Evolutionary conservation across 2,797 vertebrate genomes (phyloP).

Genomic region (Botia kubotai): DNA sequence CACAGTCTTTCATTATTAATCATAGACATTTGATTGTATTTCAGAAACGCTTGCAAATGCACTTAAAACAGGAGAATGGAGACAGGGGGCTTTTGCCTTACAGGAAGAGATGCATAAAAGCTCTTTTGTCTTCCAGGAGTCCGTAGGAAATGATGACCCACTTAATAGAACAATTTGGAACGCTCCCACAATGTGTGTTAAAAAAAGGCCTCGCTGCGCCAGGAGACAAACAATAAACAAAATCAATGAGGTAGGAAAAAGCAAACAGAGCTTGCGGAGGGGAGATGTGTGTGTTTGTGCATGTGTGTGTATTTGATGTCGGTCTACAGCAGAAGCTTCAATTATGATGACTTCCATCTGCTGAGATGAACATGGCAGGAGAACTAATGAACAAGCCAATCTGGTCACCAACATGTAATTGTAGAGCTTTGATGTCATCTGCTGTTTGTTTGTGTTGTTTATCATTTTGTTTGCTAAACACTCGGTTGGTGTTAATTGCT

Average conservation of each 20-base stretch:
- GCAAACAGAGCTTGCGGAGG: conserved; percentile 62
- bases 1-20: conserved; percentile 35
- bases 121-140: conserved; percentile 78
- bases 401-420: conserved; percentile 63
- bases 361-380: conserved; percentile 51
- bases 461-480: conserved; percentile 37
- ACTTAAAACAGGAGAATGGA: conserved; percentile 54
- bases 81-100: conserved; percentile 73
- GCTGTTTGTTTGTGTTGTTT: conserved; percentile 56
- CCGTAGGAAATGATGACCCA: conserved; percentile 79
- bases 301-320: not conserved
- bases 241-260: conserved; percentile 72
- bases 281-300: conserved; percentile 17
- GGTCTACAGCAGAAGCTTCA: conserved; percentile 58
- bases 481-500: conserved; percentile 49
- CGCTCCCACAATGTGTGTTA: conserved; percentile 51
- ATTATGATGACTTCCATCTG: conserved; percentile 73
- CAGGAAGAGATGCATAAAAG: conserved; percentile 69
- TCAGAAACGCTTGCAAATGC: conserved; percentile 67
- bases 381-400: conserved; percentile 60
- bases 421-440: conserved; percentile 45
- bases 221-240: conserved; percentile 77
- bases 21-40: conserved; percentile 64
- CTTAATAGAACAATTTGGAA: conserved; percentile 81
- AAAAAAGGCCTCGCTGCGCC: conserved; percentile 69